Conservation (phyloP, 2,797 vertebrate genomes). For the Syngnathus rostellatus region DNA sequence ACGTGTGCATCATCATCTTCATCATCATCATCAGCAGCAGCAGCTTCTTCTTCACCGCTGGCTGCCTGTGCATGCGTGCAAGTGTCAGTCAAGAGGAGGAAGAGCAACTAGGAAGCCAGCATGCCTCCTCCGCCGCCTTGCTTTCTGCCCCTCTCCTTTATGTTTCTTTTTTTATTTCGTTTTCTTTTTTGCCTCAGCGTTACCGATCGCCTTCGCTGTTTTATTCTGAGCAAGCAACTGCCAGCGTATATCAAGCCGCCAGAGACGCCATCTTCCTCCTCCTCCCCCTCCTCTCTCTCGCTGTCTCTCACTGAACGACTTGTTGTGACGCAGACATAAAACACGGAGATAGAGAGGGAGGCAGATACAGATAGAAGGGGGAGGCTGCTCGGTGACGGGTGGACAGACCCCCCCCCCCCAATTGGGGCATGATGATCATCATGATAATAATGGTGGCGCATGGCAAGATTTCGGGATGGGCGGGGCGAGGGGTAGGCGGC, state of each 20-base stretch:
- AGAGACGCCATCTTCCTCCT: constrained; percentile 76
- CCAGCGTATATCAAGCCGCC: constrained; percentile 59
- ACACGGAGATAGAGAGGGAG: constrained; percentile 42
- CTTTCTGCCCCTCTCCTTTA: not conserved
- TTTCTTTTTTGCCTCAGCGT: not conserved
- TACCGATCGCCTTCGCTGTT: not conserved
- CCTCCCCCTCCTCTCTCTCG: constrained; percentile 55
- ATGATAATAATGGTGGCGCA: too few species aligned
- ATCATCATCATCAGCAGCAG: not conserved
- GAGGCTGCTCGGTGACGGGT: not conserved
- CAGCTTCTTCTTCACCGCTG: not conserved
- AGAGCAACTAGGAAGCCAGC: not conserved
- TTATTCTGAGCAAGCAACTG: not conserved
- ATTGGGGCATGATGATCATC: not conserved
- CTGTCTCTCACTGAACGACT: constrained; percentile 67
- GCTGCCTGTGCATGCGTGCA: not conserved
- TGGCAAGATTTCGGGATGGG: too few species aligned
- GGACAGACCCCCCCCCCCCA: not conserved
- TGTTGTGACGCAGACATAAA: constrained; percentile 85
- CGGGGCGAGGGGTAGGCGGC: not conserved
- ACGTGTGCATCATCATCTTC: constrained; percentile 8
- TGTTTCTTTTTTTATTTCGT: not conserved
- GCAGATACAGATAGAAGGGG: constrained; percentile 21
- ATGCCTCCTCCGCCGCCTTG: not conserved
- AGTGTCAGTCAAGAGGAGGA: not conserved